Conservation (phyloP, 2,797 vertebrate genomes). For the Tokudaia tokunoshimensis region DNA sequence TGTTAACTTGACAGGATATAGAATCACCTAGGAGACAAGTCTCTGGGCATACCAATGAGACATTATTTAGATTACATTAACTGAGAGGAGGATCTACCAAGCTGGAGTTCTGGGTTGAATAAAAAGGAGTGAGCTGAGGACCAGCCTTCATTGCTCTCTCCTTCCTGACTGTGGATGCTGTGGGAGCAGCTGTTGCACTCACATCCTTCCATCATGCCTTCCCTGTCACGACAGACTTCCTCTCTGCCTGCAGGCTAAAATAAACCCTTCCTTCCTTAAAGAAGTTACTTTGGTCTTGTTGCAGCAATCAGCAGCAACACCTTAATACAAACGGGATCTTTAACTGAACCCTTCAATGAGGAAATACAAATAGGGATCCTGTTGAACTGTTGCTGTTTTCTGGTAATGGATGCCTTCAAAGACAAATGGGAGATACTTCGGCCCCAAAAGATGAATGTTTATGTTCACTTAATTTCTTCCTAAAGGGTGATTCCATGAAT, state of each 20-base stretch:
- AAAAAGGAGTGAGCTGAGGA: neutral
- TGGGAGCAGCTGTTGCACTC: neutral
- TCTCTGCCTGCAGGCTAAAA: neutral
- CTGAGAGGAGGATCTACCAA: neutral
- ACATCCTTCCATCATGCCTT: neutral
- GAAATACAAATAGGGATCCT: slow-evolving; percentile 42
- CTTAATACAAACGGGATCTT: neutral
- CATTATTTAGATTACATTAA: neutral
- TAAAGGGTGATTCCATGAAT: neutral
- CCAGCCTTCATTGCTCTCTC: neutral
- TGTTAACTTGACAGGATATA: neutral
- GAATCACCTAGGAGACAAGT: neutral
- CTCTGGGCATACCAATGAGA: neutral
- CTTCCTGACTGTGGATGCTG: neutral
- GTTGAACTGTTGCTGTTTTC: slow-evolving; percentile 29
- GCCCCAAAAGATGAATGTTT: slow-evolving; percentile 12
- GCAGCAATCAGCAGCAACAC: neutral
- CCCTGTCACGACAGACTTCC: neutral
- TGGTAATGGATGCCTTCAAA: slow-evolving; percentile 28
- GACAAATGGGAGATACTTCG: neutral
- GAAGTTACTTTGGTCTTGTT: neutral
- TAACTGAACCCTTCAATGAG: neutral
- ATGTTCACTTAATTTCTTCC: slow-evolving; percentile 7
- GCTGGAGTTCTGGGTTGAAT: neutral
- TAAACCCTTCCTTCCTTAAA: neutral